Conservation (phyloP, 2,797 vertebrate species). For the Phoxinus dragarum region DNA sequence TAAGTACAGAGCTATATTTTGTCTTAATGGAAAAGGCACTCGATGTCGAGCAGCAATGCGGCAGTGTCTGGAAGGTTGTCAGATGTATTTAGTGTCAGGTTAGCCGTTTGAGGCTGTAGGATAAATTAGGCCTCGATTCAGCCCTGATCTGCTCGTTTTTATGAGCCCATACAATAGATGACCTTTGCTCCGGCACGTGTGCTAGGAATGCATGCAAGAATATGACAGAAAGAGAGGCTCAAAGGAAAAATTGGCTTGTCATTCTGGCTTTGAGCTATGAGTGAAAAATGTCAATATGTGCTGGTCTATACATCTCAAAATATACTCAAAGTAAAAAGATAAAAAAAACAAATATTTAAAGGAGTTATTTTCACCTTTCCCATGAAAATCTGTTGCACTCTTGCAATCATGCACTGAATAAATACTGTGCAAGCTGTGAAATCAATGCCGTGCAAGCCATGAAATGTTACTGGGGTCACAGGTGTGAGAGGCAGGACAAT, state of each 20-base stretch:
- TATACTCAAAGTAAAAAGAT: background rate
- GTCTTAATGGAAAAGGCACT: conserved; percentile 34
- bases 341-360: background rate
- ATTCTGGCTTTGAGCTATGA: conserved; percentile 15
- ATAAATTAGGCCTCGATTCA: conserved; percentile 45
- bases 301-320: background rate
- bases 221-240: conserved; percentile 5
- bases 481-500: conserved; percentile 7
- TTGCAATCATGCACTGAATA: background rate
- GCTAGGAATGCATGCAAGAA: background rate
- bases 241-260: conserved; percentile 12
- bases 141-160: conserved; percentile 32
- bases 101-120: conserved; percentile 23
- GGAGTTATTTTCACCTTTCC: conserved; percentile 1
- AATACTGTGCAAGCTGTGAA: background rate
- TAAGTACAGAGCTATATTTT: conserved; percentile 44
- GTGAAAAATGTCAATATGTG: background rate
- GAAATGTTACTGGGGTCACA: conserved; percentile 12
- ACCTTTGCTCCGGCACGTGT: conserved; percentile 42
- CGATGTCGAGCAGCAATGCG: conserved; percentile 29
- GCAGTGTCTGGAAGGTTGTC: conserved; percentile 40
- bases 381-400: background rate
- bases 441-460: background rate
- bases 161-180: conserved; percentile 48
- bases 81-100: conserved; percentile 45